phyloP scores from a whole-genome alignment of 2,888 invertebrate genomes.

The Hyalella azteca region DNA sequence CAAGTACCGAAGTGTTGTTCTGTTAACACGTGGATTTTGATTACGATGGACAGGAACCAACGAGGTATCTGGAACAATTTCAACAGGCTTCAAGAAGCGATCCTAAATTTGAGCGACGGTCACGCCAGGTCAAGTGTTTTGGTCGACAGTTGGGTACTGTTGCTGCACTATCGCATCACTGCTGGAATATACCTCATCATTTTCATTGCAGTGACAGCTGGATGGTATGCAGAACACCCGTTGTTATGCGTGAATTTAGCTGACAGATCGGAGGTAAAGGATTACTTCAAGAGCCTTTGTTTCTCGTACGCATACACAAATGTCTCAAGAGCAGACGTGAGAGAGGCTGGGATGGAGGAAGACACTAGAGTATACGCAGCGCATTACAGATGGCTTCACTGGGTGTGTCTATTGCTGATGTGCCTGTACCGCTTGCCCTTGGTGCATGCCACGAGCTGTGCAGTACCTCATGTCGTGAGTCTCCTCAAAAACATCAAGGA shows the following conservation, averaged over 20 bases:
- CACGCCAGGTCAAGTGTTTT: background rate
- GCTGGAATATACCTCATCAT: constrained; percentile 6
- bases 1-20: no score
- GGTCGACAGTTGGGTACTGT: constrained; percentile 22
- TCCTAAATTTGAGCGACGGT: background rate
- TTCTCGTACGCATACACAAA: constrained; percentile 12
- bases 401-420: constrained; percentile 12
- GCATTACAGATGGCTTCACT: constrained; percentile 23
- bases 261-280: constrained; percentile 21
- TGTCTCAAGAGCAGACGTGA: background rate
- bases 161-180: background rate
- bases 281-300: constrained; percentile 19
- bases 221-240: constrained; percentile 16
- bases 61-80: constrained; percentile 26
- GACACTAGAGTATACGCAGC: constrained; percentile 33
- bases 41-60: background rate
- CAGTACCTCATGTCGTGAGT: background rate
- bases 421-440: background rate
- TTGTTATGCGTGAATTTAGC: constrained; percentile 16
- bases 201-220: background rate
- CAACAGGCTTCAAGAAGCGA: constrained; percentile 17
- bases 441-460: background rate
- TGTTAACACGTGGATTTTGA: no score
- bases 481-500: background rate
- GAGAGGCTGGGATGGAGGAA: background rate